A percentile compares a stretch with the other conserved stretches of the same genome.
phyloP scores from a whole-genome alignment of 2,888 invertebrate genomes.

The Toxonevra muliebris region DNA sequence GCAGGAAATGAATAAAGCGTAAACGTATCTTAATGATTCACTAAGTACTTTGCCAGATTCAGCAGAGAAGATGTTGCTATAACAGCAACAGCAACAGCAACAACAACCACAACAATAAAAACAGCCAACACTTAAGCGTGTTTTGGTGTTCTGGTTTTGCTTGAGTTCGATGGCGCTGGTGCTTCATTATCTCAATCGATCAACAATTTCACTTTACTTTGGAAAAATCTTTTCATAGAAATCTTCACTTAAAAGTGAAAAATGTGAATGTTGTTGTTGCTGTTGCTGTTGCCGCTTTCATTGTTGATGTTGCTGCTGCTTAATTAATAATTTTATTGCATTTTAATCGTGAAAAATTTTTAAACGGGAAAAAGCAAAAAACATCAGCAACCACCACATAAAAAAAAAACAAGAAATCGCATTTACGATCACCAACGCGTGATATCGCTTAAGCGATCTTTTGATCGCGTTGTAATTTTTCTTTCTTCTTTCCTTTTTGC shows the following conservation, averaged over 20 bases:
- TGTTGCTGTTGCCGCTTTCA: neutral
- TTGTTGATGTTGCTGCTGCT: constrained; percentile 37
- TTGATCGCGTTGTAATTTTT: neutral
- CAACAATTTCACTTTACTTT: constrained; percentile 32
- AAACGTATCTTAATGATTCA: constrained; percentile 39
- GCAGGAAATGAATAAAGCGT: constrained; percentile 8
- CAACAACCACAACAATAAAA: constrained; percentile 4
- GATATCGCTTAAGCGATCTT: neutral
- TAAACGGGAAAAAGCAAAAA: constrained; percentile 17
- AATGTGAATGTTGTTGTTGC: constrained; percentile 6
- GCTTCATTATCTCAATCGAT: constrained; percentile 31
- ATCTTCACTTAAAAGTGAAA: neutral
- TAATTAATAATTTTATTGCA: constrained; percentile 44
- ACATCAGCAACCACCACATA: neutral
- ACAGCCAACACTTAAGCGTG: constrained; percentile 4
- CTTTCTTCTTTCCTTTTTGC: no score
- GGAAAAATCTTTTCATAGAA: constrained; percentile 12
- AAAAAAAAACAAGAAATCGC: neutral
- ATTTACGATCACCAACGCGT: no score
- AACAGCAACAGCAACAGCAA: constrained; percentile 14
- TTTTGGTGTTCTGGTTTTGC: constrained; percentile 32
- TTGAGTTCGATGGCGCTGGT: constrained; percentile 13
- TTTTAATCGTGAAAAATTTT: constrained; percentile 42
- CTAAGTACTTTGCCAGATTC: constrained; percentile 27
- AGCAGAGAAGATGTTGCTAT: constrained; percentile 1